Percentiles rank a stretch among this genome's conserved stretches.
Conservation (phyloP, 2,888 invertebrate genomes). For the Acrocyrtus sp. region DNA sequence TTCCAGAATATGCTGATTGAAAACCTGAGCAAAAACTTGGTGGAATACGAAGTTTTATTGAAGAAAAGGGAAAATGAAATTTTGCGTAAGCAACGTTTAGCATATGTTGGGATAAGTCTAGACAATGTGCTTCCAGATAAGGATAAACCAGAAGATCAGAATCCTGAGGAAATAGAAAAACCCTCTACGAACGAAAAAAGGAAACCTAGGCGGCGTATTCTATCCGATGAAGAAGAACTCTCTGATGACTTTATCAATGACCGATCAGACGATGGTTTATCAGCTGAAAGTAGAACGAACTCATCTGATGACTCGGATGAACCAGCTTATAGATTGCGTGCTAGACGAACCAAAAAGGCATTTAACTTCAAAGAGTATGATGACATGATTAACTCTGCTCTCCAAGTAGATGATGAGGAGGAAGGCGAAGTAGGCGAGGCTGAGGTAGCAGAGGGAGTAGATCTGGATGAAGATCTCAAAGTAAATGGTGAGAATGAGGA, state of each 20-base stretch:
- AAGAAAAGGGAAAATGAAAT: conserved; percentile 75
- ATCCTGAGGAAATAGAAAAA: conserved; percentile 65
- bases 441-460: too few relatives aligned
- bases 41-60: conserved; percentile 79
- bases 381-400: conserved; percentile 92
- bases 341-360: conserved; percentile 78
- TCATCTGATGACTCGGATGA: conserved; percentile 71
- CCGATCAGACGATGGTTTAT: conserved; percentile 54
- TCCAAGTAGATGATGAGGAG: conserved; percentile 70
- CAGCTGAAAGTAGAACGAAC: conserved; percentile 41
- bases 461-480: conserved; percentile 62
- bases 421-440: conserved; percentile 38
- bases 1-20: conserved; percentile 74
- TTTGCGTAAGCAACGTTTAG: conserved; percentile 75
- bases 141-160: conserved; percentile 64
- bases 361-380: conserved; percentile 95
- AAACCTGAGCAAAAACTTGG: conserved; percentile 79
- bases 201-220: conserved; percentile 64
- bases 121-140: conserved; percentile 74
- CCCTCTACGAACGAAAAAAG: conserved; percentile 68
- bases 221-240: conserved; percentile 64
- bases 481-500: conserved; percentile 40
- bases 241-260: conserved; percentile 56
- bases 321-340: conserved; percentile 85
- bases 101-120: conserved; percentile 79